A percentile compares a stretch with the other conserved stretches of the same genome.
Conservation (phyloP, 2,797 vertebrate species). For the Peromyscus melanophrys region DNA sequence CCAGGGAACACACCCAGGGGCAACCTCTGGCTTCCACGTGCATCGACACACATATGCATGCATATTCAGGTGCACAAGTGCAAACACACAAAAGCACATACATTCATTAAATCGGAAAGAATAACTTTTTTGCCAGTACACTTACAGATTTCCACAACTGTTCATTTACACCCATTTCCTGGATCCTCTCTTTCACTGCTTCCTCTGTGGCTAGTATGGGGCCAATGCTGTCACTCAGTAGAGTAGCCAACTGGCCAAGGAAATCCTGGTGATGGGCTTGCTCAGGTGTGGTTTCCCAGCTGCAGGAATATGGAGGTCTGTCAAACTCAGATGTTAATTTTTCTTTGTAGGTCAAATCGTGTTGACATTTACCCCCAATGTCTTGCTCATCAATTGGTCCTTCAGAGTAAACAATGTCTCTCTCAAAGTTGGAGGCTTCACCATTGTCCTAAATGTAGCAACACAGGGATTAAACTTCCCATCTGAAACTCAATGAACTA, state of each 20-base stretch:
- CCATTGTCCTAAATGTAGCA: conserved; percentile 73
- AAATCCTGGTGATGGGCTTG: conserved; percentile 72
- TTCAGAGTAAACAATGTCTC: conserved; percentile 75
- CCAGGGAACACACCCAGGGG: background rate
- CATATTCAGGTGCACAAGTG: no score
- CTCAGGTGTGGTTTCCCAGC: conserved; percentile 65
- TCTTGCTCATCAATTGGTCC: conserved; percentile 78
- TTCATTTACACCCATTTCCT: conserved; percentile 71
- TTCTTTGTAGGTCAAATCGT: conserved; percentile 73
- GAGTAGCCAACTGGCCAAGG: conserved; percentile 66
- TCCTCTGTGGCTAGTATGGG: conserved; percentile 69
- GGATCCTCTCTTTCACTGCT: conserved; percentile 63
- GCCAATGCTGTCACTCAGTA: conserved; percentile 74
- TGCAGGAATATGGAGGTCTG: conserved; percentile 61
- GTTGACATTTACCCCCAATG: conserved; percentile 77
- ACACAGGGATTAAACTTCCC: conserved; percentile 61
- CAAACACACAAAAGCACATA: background rate
- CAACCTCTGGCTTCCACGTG: no score
- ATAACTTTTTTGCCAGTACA: background rate
- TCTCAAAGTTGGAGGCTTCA: conserved; percentile 75
- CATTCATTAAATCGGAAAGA: conserved; percentile 38
- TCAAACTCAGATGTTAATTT: conserved; percentile 38
- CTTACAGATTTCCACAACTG: conserved; percentile 80
- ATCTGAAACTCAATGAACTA: conserved; percentile 43
- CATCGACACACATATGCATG: background rate